Evolutionary conservation across 1,140 invertebrate species (phyloP).

Genomic region (Caenorhabditis briggsae): DNA sequence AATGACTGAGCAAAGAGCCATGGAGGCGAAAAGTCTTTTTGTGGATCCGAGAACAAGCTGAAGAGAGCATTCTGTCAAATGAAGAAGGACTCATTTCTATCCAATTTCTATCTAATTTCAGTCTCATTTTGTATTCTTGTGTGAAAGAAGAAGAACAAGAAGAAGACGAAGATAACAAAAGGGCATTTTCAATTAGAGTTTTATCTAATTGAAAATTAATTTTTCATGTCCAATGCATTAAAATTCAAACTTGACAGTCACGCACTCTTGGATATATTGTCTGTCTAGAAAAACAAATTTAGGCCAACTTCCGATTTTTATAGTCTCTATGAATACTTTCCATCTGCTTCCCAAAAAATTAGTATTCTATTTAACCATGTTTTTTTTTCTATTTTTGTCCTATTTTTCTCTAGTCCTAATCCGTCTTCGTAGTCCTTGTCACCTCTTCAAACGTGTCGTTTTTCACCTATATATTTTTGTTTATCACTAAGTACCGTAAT

Average conservation of each 20-base stretch:
- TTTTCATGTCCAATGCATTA: not conserved
- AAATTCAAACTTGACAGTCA: not conserved
- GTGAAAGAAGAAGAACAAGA: not conserved
- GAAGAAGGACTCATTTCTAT: constrained; percentile 15
- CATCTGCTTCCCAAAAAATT: too few species aligned
- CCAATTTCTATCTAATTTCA: constrained; percentile 6
- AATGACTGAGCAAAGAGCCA: constrained; percentile 40
- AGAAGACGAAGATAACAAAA: not conserved
- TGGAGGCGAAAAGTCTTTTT: not conserved
- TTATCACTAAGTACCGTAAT: not conserved
- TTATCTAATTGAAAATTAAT: constrained; percentile 24
- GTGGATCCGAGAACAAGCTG: not conserved
- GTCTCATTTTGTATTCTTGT: not conserved
- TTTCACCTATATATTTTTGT: not conserved
- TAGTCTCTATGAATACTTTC: too few species aligned
- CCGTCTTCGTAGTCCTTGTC: not conserved
- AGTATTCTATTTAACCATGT: too few species aligned
- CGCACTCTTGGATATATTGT: not conserved
- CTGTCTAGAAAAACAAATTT: too few species aligned
- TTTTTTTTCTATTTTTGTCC: too few species aligned
- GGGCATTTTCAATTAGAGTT: not conserved
- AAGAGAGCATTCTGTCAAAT: constrained; percentile 29
- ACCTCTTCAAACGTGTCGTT: not conserved
- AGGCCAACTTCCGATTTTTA: too few species aligned
- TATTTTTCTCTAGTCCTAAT: not conserved